Evolutionary conservation across 2,113 vertebrate species (phyloP).

Genomic region (Deroptyus accipitrinus): DNA sequence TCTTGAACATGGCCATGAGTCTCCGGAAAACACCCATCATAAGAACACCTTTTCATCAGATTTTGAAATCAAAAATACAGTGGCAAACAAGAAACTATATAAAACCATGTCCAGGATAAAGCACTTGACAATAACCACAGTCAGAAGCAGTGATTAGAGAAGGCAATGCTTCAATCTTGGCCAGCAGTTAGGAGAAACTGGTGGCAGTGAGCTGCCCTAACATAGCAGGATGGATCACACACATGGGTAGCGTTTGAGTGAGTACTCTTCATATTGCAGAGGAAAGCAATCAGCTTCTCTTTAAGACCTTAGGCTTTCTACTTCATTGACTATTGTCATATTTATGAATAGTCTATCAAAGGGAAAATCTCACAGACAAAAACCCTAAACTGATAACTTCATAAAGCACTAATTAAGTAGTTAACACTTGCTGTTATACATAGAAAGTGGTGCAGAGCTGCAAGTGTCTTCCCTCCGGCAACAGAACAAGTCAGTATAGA

Average conservation of each 20-base stretch:
- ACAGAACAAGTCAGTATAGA: background rate
- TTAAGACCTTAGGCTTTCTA: background rate
- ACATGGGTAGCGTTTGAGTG: fast-evolving
- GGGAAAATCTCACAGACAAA: background rate
- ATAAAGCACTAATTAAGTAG: background rate
- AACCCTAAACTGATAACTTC: background rate
- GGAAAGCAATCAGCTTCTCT: background rate
- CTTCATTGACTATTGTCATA: background rate
- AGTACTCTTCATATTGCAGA: fast-evolving
- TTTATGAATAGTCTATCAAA: background rate
- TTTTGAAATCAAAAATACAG: background rate
- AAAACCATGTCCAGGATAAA: background rate
- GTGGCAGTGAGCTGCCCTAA: background rate
- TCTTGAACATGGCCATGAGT: background rate
- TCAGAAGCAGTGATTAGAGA: background rate
- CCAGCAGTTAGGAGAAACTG: background rate
- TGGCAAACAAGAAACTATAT: background rate
- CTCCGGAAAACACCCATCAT: background rate
- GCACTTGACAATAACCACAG: background rate
- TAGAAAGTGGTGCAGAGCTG: background rate
- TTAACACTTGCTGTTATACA: background rate
- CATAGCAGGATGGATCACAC: background rate
- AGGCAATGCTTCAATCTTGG: background rate
- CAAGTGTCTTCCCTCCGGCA: background rate
- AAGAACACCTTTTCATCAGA: background rate